These are phyloP conservation scores for Antheraea assamensis DNA, from an alignment of 2,888 invertebrate genomes.

Conservation along the genomic window DNA sequence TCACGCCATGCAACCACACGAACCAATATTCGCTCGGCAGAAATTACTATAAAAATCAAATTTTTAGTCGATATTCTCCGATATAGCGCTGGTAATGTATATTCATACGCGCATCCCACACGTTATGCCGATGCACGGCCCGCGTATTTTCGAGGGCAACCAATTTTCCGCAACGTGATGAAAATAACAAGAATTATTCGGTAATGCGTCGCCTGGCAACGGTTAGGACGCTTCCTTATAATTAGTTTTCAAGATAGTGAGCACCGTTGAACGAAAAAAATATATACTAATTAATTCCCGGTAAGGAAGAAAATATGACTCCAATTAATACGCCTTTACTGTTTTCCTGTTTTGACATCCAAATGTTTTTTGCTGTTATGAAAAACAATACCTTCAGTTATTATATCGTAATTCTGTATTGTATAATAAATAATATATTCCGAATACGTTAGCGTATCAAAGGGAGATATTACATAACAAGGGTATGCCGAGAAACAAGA, in stretches of 20 bases:
- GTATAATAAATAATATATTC: not conserved
- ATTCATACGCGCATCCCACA: slow-evolving; percentile 46
- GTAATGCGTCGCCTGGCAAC: slow-evolving; percentile 37
- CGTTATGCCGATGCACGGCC: slow-evolving; percentile 39
- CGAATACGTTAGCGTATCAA: not conserved
- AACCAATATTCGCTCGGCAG: slow-evolving; percentile 30
- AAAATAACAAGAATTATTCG: slow-evolving; percentile 54
- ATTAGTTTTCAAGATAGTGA: slow-evolving; percentile 19
- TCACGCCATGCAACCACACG: slow-evolving; percentile 13
- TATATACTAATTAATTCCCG: slow-evolving; percentile 21
- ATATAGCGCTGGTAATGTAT: slow-evolving; percentile 51
- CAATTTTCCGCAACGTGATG: slow-evolving; percentile 62
- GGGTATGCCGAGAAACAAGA: not conserved
- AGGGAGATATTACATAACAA: not conserved
- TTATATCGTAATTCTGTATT: not conserved
- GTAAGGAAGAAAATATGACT: slow-evolving; percentile 19
- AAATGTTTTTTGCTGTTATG: not conserved
- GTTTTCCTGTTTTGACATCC: slow-evolving; percentile 18
- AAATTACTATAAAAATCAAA: slow-evolving; percentile 49
- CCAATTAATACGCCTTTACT: slow-evolving; percentile 23
- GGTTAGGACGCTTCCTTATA: slow-evolving; percentile 24
- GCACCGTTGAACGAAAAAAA: slow-evolving; percentile 18
- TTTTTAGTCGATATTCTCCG: slow-evolving; percentile 48
- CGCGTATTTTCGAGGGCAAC: slow-evolving; percentile 49
- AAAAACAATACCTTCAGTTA: not conserved